These are phyloP conservation scores for Tachypleus tridentatus DNA, from an alignment of 1,140 invertebrate genomes.

Conservation along the genomic window DNA sequence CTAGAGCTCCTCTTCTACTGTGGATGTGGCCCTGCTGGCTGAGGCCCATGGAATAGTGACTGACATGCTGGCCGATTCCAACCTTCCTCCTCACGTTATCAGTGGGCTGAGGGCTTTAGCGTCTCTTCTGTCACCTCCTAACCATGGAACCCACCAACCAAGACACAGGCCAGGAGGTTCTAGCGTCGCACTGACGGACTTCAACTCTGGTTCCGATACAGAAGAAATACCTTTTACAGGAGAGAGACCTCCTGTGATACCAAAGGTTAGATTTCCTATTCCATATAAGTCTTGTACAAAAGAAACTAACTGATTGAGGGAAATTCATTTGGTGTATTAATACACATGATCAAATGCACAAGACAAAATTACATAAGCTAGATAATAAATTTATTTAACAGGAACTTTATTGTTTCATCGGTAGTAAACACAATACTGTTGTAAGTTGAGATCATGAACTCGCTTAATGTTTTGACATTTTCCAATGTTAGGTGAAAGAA, in stretches of 20 bases:
- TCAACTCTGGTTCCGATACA: constrained; percentile 38
- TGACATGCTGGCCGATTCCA: constrained; percentile 41
- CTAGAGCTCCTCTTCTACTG: constrained; percentile 22
- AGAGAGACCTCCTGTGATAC: constrained; percentile 35
- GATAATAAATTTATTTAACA: no score
- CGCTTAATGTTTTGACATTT: no score
- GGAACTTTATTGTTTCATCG: no score
- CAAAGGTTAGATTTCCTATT: constrained; percentile 17
- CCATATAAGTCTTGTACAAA: no score
- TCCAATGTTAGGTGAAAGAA: no score
- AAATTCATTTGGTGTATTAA: no score
- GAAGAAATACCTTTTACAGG: constrained; percentile 45
- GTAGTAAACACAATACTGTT: no score
- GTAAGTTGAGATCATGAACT: no score
- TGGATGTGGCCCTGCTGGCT: constrained; percentile 39
- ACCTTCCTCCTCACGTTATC: constrained; percentile 34
- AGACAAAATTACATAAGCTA: no score
- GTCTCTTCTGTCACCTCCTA: constrained; percentile 34
- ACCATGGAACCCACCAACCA: constrained; percentile 17
- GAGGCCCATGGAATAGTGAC: constrained; percentile 44
- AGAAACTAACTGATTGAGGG: no score
- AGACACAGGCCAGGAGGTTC: constrained; percentile 29
- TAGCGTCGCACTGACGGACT: constrained; percentile 34
- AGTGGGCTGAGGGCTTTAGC: constrained; percentile 33
- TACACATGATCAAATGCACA: no score